Conservation (phyloP, 2,113 vertebrate species). For the Axis porcinus region DNA sequence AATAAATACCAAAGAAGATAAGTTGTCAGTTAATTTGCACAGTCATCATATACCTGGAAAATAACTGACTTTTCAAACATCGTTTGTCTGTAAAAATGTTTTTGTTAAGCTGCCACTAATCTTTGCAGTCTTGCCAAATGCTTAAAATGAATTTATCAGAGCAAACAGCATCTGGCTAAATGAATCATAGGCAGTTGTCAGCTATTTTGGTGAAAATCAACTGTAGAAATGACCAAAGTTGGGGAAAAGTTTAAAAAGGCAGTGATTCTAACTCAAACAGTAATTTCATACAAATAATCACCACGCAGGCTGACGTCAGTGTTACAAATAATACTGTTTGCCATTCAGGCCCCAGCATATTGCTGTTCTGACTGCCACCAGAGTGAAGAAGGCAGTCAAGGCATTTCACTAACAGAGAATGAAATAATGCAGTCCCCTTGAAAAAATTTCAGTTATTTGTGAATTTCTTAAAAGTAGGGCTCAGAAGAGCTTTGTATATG, state of each 20-base stretch:
- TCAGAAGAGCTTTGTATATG: neutral
- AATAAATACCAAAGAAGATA: conserved; percentile 27
- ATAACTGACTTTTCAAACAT: conserved; percentile 26
- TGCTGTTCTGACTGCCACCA: neutral
- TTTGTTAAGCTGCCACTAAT: conserved; percentile 42
- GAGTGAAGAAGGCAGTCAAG: neutral
- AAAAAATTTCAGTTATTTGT: neutral
- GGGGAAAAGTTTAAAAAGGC: neutral
- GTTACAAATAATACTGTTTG: conserved; percentile 32
- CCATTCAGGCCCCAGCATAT: neutral
- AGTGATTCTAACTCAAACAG: neutral
- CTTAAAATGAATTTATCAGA: conserved; percentile 47
- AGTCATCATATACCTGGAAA: conserved; percentile 26
- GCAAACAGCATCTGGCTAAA: conserved; percentile 41
- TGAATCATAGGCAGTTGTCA: conserved; percentile 35
- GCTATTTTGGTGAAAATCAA: neutral
- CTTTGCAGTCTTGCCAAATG: conserved; percentile 47
- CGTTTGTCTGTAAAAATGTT: conserved; percentile 24
- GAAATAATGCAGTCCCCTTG: neutral
- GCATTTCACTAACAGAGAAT: neutral
- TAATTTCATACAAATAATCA: conserved; percentile 43
- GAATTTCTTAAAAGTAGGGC: conserved; percentile 14
- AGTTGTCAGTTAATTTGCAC: conserved; percentile 37
- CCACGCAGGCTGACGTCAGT: neutral
- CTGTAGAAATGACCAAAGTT: conserved; percentile 39